A percentile compares a stretch with the other conserved stretches of the same genome.
Conservation (phyloP, 1,140 invertebrate genomes). For the Heliconius hewitsoni region DNA sequence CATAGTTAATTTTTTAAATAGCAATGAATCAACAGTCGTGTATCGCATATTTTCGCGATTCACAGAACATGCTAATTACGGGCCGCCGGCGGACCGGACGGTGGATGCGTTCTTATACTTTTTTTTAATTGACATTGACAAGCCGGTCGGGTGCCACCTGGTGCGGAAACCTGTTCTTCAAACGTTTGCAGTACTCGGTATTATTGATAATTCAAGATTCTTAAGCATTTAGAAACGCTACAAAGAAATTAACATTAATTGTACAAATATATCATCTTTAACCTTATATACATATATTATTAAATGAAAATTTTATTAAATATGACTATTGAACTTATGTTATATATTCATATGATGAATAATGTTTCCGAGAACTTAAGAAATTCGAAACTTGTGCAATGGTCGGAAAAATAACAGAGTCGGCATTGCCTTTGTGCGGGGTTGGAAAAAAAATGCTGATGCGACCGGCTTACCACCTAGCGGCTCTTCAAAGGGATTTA, state of each 20-base stretch:
- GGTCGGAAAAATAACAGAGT: conserved; percentile 6
- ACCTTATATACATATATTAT: neutral
- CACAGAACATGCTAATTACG: conserved; percentile 32
- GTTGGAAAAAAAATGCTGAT: conserved; percentile 3
- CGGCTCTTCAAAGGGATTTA: conserved; percentile 12
- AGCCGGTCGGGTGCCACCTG: conserved; percentile 43
- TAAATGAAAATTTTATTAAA: neutral
- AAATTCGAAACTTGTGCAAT: conserved; percentile 8
- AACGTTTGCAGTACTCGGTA: conserved; percentile 29
- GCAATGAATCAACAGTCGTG: neutral
- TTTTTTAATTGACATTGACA: conserved; percentile 40
- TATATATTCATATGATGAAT: conserved; percentile 2
- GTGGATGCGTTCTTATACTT: conserved; percentile 30
- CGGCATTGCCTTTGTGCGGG: neutral
- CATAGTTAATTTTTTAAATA: conserved; percentile 2
- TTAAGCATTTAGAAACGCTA: conserved; percentile 1
- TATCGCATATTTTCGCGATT: conserved; percentile 12
- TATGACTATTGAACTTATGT: neutral
- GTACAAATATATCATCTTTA: neutral
- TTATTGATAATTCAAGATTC: conserved; percentile 25
- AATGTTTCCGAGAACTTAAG: neutral
- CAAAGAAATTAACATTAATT: neutral
- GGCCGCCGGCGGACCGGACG: conserved; percentile 20
- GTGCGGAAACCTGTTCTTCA: conserved; percentile 39
- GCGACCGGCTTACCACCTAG: neutral